These are phyloP conservation scores for Tanytarsus gracilentus DNA, from an alignment of 2,888 invertebrate genomes.

Conservation along the genomic window DNA sequence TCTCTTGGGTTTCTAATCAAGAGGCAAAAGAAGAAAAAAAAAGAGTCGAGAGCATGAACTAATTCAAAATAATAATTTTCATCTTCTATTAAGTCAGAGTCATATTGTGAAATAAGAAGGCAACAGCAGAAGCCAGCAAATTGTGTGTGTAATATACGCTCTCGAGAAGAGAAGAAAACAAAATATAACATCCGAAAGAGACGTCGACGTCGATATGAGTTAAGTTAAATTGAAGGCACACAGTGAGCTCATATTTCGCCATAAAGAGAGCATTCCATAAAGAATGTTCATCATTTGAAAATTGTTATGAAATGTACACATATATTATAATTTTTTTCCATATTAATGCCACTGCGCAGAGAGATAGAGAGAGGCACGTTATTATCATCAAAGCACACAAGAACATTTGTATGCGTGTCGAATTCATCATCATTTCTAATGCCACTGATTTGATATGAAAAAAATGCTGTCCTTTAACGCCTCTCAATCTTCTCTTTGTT, in stretches of 20 bases:
- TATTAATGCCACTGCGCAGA: no score
- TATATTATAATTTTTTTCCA: no score
- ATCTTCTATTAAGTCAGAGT: no score
- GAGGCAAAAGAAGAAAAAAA: no score
- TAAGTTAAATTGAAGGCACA: constrained; percentile 10
- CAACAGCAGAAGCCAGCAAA: neutral
- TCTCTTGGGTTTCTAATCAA: neutral
- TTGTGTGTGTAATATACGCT: neutral
- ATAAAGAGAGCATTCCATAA: constrained; percentile 14
- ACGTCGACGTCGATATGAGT: neutral
- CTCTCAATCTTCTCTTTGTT: neutral
- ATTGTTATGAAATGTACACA: constrained; percentile 13
- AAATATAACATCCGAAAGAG: neutral
- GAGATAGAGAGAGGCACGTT: no score
- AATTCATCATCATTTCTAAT: no score
- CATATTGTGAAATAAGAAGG: no score
- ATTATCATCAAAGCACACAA: no score
- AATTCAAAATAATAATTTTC: no score
- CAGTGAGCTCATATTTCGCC: constrained; percentile 10
- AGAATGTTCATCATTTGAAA: constrained; percentile 14
- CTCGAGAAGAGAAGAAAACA: neutral
- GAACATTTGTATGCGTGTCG: no score
- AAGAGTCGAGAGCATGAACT: no score
- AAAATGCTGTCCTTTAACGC: neutral
- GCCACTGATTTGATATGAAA: no score